Evolutionary conservation across 2,113 vertebrate genomes (phyloP), one percentile per base, ranked within the genome.

Genomic region (Corynorhinus townsendii): DNA sequence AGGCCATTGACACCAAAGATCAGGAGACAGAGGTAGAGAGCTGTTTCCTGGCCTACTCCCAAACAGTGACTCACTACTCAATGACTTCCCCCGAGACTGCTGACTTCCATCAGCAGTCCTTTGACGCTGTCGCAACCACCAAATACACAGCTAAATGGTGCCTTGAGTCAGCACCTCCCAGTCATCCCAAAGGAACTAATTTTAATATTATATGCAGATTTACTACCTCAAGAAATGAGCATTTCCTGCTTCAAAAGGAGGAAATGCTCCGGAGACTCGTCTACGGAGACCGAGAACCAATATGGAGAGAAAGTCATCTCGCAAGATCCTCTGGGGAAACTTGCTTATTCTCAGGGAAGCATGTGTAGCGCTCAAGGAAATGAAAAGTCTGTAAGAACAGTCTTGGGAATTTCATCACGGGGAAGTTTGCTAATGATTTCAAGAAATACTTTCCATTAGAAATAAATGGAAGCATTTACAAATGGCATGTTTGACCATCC

Each of bases 211-310:
- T 79, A 91, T 88, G 52, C 88, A 94, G 95, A 96, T 97, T 96
- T 97, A 97, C 94, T 79, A 82, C 93, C 40, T 52, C 81, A 64
- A 90, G 76, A 94, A 97, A 87, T 76, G 68, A 92, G 92, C 68
- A 93, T 79, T 97, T 97, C 93, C 92, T 96, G 92, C 81, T 95
- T 94, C 90, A 47, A 92, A 91, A 82, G 90, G 95, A 95, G 96
- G 72, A 47, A 80, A 10, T 90, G 69, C 95, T 81, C 49, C 1
- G 14, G 95, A 92, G 96, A 92, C 94, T 77, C 26, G 0, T 82
- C 89, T 64, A 30, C 35, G 17, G 54, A 91, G 19, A 59, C 59
- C 3, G 4, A 89, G 91, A 93, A 90, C 54, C 88, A 89, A 79
- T 73, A 82, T 22, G 52, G 1, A 84, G 89, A 93, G 90, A 89